Evolutionary conservation across 2,888 invertebrate species (phyloP).

Genomic region (Phyto melanocephala): DNA sequence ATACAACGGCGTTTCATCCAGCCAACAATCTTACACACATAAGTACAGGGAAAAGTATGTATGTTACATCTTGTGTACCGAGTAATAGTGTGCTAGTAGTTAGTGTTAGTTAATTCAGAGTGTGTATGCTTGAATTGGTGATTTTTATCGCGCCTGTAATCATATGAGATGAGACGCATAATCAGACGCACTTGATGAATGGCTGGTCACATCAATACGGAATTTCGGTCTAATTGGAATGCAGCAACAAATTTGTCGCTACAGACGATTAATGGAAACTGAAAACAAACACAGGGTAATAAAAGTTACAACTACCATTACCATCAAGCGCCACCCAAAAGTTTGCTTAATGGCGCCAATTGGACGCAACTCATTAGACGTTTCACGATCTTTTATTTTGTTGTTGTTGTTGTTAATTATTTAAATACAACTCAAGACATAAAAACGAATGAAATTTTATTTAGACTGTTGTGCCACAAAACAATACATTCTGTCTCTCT

Average conservation of each 20-base stretch:
- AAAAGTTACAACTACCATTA: background rate
- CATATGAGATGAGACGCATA: constrained; percentile 59
- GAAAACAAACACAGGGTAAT: background rate
- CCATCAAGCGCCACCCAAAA: background rate
- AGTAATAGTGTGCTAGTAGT: constrained; percentile 13
- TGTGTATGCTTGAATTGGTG: constrained; percentile 42
- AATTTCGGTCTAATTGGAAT: constrained; percentile 61
- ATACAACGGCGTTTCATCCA: constrained; percentile 56
- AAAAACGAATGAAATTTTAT: constrained; percentile 57
- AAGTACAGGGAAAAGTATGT: background rate
- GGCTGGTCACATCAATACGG: constrained; percentile 59
- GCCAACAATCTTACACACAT: constrained; percentile 2
- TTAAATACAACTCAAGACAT: constrained; percentile 38
- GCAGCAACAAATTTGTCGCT: constrained; percentile 55
- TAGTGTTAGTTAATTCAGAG: background rate
- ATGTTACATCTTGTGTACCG: background rate
- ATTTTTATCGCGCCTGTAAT: constrained; percentile 60
- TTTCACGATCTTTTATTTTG: constrained; percentile 40
- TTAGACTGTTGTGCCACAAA: constrained; percentile 29
- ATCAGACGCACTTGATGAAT: constrained; percentile 61
- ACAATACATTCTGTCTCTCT: background rate
- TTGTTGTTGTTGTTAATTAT: constrained; percentile 34
- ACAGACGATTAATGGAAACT: constrained; percentile 3
- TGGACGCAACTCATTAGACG: constrained; percentile 47
- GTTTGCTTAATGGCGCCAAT: constrained; percentile 46